Evolutionary conservation across 1,140 invertebrate genomes (phyloP).

Genomic region (Stratiolaelaps scimitus): DNA sequence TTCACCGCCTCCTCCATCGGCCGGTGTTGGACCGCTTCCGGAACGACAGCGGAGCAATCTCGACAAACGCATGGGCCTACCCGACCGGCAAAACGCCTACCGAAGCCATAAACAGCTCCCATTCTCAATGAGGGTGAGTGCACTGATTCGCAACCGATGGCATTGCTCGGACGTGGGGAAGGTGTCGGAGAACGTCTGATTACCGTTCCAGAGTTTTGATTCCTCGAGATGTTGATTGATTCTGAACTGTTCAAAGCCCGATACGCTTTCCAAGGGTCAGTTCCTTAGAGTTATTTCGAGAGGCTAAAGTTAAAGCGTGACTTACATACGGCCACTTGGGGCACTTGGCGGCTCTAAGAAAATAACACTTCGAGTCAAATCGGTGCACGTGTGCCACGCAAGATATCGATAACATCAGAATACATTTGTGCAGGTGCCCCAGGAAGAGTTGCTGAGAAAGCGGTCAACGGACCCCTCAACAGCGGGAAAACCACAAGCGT

Average conservation of each 20-base stretch:
- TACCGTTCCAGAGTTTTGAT: neutral
- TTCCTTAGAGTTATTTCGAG: neutral
- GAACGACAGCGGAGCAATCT: neutral
- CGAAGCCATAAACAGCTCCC: conserved; percentile 22
- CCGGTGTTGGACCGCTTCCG: neutral
- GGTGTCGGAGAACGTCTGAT: neutral
- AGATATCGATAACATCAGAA: too few relatives aligned
- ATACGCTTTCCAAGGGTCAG: neutral
- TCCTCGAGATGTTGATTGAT: neutral
- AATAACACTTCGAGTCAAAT: neutral
- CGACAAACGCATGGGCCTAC: too few relatives aligned
- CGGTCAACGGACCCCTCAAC: neutral
- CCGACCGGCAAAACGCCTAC: neutral
- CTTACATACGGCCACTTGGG: too few relatives aligned
- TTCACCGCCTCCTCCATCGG: neutral
- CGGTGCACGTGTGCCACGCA: too few relatives aligned
- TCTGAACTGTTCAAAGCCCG: neutral
- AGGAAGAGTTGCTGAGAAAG: conserved; percentile 22
- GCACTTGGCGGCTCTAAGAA: neutral
- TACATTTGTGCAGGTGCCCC: neutral
- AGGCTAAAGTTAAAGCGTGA: too few relatives aligned
- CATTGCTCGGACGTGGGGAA: neutral
- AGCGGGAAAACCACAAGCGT: neutral
- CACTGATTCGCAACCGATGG: neutral
- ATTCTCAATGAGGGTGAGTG: conserved; percentile 14